phyloP scores from a whole-genome alignment of 37 sponge, comb jelly and placozoan genomes.

The Dysidea cf. avara region DNA sequence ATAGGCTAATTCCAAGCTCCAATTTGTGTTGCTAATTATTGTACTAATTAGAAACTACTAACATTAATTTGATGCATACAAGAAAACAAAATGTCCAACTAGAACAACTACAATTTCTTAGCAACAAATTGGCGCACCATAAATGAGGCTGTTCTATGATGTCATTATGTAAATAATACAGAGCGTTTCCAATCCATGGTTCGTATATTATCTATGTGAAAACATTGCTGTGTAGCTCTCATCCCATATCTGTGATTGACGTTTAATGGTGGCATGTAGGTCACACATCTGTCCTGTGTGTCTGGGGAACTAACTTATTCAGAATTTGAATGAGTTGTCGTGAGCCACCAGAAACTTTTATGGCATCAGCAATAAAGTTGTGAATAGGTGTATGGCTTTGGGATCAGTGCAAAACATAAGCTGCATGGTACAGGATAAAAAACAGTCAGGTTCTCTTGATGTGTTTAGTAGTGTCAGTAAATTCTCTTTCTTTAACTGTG shows the following conservation, averaged over 20 bases:
- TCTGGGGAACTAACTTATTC: conserved; percentile 15
- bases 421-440: conserved; percentile 5
- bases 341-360: conserved; percentile 19
- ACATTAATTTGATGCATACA: too few relatives aligned
- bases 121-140: too few relatives aligned
- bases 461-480: not conserved
- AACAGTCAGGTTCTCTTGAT: not conserved
- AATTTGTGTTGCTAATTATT: too few relatives aligned
- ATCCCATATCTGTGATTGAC: conserved; percentile 8
- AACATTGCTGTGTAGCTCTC: not conserved
- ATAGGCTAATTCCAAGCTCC: too few relatives aligned
- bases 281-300: conserved; percentile 22
- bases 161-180: too few relatives aligned
- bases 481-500: not conserved
- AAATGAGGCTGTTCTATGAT: too few relatives aligned
- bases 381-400: not conserved
- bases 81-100: too few relatives aligned
- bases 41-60: too few relatives aligned
- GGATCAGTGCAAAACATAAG: conserved; percentile 18
- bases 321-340: conserved; percentile 9
- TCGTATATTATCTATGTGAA: too few relatives aligned
- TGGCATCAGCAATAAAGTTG: conserved; percentile 8
- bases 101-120: too few relatives aligned
- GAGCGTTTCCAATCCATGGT: too few relatives aligned
- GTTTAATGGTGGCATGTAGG: not conserved